Percentiles rank a stretch among this genome's conserved stretches.
Evolutionary conservation across 2,888 invertebrate genomes (phyloP).

Genomic region (Dryocosmus kuriphilus): DNA sequence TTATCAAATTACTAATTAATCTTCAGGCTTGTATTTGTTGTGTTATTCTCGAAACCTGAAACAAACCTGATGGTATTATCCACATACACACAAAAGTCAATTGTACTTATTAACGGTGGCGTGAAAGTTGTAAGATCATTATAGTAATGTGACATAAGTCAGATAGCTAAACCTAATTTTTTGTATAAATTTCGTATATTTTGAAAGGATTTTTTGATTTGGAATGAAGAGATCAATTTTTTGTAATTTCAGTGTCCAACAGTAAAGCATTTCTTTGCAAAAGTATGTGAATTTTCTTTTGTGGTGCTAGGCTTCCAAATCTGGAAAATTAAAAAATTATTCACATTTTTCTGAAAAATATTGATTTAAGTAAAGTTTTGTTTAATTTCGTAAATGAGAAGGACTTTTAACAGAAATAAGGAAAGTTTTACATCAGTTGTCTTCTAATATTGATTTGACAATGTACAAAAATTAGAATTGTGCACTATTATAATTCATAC

Average conservation of each 20-base stretch:
- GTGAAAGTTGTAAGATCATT: neutral
- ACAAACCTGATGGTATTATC: neutral
- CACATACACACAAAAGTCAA: neutral
- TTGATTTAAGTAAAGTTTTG: neutral
- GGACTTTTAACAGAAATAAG: neutral
- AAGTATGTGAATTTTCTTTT: neutral
- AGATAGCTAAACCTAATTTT: neutral
- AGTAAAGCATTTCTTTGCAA: neutral
- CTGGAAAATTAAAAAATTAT: neutral
- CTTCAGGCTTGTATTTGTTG: constrained; percentile 60
- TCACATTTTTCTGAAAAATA: constrained; percentile 7
- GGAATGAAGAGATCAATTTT: neutral
- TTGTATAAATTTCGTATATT: neutral
- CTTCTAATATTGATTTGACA: neutral
- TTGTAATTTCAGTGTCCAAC: neutral
- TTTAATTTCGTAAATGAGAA: constrained; percentile 47
- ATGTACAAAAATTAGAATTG: neutral
- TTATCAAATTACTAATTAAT: constrained; percentile 58
- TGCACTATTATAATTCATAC: no score
- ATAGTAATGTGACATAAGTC: neutral
- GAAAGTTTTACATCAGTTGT: neutral
- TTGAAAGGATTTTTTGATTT: neutral
- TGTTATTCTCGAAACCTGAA: constrained; percentile 45
- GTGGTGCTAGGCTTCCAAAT: constrained; percentile 27
- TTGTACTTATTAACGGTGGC: constrained; percentile 34